Conservation (phyloP, 2,113 vertebrate species). For the Forbesichthys papilliferus region DNA sequence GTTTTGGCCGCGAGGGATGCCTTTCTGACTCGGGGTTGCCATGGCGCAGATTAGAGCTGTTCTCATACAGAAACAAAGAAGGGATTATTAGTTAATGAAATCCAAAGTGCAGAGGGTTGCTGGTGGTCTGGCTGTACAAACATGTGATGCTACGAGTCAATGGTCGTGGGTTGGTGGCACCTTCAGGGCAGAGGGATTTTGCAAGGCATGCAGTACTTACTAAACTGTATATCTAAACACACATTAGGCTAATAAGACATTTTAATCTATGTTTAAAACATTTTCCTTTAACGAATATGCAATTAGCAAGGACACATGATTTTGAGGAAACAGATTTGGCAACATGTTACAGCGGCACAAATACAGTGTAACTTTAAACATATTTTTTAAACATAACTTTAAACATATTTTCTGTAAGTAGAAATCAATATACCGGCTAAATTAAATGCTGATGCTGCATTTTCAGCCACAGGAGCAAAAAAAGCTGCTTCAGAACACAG, state of each 20-base stretch:
- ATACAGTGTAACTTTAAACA: background rate
- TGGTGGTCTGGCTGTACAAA: no score
- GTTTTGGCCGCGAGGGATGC: conserved; percentile 73
- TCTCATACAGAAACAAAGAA: background rate
- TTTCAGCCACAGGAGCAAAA: background rate
- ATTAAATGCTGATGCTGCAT: background rate
- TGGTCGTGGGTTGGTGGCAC: no score
- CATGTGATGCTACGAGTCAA: no score
- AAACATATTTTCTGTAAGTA: background rate
- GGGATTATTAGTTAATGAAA: background rate
- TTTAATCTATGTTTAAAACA: no score
- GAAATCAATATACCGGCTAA: background rate
- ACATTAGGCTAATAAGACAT: no score
- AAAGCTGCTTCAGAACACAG: background rate
- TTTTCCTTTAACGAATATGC: no score
- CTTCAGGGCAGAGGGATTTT: no score
- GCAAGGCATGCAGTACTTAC: no score
- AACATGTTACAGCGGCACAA: background rate
- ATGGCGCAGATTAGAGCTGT: conserved; percentile 57
- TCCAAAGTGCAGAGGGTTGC: no score
- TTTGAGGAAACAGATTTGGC: background rate
- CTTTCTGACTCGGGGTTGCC: conserved; percentile 88
- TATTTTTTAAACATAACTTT: background rate
- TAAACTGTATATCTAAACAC: no score
- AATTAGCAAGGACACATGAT: no score